Evolutionary conservation across 2,888 invertebrate species (phyloP), one percentile per base, ranked within the genome.

Genomic region (Drosophila phalerata): DNA sequence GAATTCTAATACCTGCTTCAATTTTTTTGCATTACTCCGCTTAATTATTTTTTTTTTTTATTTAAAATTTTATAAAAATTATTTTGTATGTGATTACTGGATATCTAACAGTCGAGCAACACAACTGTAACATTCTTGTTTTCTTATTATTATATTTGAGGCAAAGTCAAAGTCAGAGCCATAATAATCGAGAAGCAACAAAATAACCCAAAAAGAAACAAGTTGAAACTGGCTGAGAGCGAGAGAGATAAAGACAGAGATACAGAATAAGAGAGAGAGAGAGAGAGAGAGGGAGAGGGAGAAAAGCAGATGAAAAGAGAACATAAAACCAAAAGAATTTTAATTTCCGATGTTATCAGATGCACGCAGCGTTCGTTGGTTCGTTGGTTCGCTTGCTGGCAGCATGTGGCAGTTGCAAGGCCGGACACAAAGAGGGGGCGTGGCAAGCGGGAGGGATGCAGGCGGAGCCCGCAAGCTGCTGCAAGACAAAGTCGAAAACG

Each of bases 301-400:
- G 57, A 62, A 53, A 62, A 71, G 58, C 43, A 79, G 63, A 78
- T 71, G 71, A 70, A 76, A 69, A 68, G 79, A 82, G 69, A 78
- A 86, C 86, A 84, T 89, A 85, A 88, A 90, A 88, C 88, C 89
- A 85, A 89, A 90, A 89, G 90, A 90, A 90, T 90, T 90, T 90
- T 90, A 90, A 90, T 90, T 90, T 90, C 90, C 84, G 89, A 90
- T 90, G 89, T 90, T 90, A 90, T 90, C 89, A 87, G 86, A 87
- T 87, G 86, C 86, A 87, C 86, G 90, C 89, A 89, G 89, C 77
- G 66, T 69, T 68, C 38, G 64, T 47, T 30, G 1, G 30, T 9
- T 49, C 56, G 66, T n/a, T 60, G 9, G 30, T 30, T 30, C 57
- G 66, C 28, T 60, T 67, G 60, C 56, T 71, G 38, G 58, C 72